These are phyloP conservation scores for Metallyticus violacea DNA, from an alignment of 2,888 invertebrate genomes.

Conservation along the genomic window DNA sequence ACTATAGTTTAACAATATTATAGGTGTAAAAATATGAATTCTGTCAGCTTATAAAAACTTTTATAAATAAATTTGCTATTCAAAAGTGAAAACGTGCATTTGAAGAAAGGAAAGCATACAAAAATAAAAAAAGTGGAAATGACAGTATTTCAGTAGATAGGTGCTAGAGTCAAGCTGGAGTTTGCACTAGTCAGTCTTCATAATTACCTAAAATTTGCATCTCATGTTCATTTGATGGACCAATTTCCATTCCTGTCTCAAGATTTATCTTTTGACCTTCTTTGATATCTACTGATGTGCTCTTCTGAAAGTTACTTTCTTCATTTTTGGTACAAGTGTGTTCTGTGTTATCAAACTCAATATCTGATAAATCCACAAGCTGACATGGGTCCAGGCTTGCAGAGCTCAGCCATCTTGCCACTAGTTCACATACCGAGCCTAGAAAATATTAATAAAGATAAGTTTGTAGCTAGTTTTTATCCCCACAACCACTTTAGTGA, in stretches of 20 bases:
- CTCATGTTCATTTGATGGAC: conserved; percentile 14
- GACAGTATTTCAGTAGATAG: not conserved
- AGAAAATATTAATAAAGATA: not conserved
- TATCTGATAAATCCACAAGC: conserved; percentile 45
- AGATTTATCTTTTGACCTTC: conserved; percentile 12
- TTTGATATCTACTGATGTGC: not conserved
- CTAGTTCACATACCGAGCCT: conserved; percentile 86
- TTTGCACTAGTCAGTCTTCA: not conserved
- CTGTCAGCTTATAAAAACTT: too few species aligned
- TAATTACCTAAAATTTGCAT: conserved; percentile 10
- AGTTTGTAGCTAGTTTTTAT: not conserved
- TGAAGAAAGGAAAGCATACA: too few species aligned
- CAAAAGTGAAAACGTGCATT: too few species aligned
- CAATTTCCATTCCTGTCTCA: conserved; percentile 22
- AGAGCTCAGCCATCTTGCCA: conserved; percentile 81
- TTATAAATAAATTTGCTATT: too few species aligned
- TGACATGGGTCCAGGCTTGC: conserved; percentile 65
- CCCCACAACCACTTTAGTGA: not conserved
- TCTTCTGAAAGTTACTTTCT: not conserved
- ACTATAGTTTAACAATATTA: too few species aligned
- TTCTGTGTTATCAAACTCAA: conserved; percentile 39
- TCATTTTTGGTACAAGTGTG: conserved; percentile 15
- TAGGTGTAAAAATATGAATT: too few species aligned
- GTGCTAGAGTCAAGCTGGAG: not conserved
- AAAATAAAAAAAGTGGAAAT: not conserved